Conservation (phyloP, 2,888 invertebrate species). For the Euphydryas editha region DNA sequence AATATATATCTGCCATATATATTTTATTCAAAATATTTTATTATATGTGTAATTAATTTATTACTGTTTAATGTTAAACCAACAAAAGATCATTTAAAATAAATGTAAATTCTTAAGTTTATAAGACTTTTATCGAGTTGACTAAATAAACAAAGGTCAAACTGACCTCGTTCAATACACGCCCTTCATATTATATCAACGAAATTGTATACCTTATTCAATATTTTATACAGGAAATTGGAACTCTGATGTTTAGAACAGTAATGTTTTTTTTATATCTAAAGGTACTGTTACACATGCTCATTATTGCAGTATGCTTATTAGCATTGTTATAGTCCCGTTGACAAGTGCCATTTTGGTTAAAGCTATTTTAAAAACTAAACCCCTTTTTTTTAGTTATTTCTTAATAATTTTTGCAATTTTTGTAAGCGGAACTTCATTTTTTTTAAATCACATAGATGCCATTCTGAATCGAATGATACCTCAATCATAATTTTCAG, state of each 20-base stretch:
- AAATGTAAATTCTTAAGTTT: background rate
- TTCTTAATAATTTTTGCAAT: no score
- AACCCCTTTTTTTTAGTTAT: no score
- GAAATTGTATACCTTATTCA: conserved; percentile 23
- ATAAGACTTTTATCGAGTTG: conserved; percentile 17
- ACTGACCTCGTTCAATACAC: conserved; percentile 29
- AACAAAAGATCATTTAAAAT: background rate
- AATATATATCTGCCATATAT: background rate
- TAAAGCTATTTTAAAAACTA: no score
- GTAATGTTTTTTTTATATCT: conserved; percentile 5
- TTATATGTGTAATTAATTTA: background rate
- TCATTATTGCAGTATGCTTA: no score
- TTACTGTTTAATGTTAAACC: background rate
- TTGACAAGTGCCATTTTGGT: no score
- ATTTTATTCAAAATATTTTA: background rate
- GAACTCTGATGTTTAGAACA: conserved; percentile 1
- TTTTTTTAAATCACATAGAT: no score
- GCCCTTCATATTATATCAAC: conserved; percentile 35
- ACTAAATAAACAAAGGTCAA: conserved; percentile 26
- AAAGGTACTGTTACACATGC: no score
- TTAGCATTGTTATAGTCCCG: no score
- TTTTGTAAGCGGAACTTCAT: no score
- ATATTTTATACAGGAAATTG: conserved; percentile 24
- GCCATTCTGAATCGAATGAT: no score
- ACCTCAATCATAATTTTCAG: no score